These are phyloP conservation scores for Volucella inflata DNA, from an alignment of 2,888 invertebrate genomes.

Conservation along the genomic window DNA sequence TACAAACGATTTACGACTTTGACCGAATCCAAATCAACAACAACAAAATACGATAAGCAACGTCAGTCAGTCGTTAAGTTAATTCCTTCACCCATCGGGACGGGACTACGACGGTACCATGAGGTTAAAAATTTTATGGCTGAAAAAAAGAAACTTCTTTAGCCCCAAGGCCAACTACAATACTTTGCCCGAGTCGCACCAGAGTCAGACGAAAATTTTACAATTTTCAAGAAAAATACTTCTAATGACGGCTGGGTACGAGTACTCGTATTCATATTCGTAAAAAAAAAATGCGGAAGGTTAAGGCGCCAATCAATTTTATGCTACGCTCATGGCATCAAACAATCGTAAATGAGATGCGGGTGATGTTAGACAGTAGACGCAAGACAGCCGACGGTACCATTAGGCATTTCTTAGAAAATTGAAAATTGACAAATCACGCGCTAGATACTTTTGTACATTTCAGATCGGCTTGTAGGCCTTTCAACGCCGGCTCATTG, in stretches of 20 bases:
- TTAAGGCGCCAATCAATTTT: conserved; percentile 27
- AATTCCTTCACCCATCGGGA: conserved; percentile 27
- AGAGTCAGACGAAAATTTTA: not conserved
- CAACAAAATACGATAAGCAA: too few relatives aligned
- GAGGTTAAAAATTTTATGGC: not conserved
- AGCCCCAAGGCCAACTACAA: conserved; percentile 34
- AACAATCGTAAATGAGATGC: conserved; percentile 8
- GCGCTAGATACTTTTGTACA: not conserved
- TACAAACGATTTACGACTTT: not conserved
- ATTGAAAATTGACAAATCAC: conserved; percentile 10
- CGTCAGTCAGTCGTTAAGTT: not conserved
- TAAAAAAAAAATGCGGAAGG: not conserved
- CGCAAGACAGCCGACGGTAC: not conserved
- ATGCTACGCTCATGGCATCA: conserved; percentile 28
- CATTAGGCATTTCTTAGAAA: conserved; percentile 4
- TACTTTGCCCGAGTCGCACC: conserved; percentile 10
- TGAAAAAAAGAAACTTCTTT: not conserved
- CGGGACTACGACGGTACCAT: conserved; percentile 1
- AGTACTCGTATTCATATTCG: conserved; percentile 2
- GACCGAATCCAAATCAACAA: too few relatives aligned
- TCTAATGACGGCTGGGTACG: conserved; percentile 1
- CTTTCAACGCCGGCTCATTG: not conserved
- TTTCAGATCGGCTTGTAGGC: not conserved
- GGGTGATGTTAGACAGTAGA: conserved; percentile 16
- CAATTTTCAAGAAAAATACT: not conserved